phyloP scores from a whole-genome alignment of 2,888 invertebrate species.

The Nymphalis polychloros region DNA sequence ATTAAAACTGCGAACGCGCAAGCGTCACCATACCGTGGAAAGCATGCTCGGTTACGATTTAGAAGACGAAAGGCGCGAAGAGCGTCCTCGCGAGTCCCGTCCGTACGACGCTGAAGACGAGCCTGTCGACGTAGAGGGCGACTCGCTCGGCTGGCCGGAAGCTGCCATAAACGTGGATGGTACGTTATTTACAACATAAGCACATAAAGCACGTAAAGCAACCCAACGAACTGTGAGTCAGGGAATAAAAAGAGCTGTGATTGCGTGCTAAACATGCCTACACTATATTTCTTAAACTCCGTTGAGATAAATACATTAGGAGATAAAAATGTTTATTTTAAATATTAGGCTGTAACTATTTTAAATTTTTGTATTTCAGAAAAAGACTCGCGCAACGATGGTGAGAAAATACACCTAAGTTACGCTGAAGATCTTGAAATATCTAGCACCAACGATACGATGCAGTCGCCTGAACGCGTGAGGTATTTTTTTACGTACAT shows the following conservation, averaged over 20 bases:
- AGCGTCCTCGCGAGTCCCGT: conserved; percentile 65
- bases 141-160: conserved; percentile 78
- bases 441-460: conserved; percentile 78
- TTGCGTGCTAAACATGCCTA: no score
- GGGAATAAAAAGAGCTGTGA: no score
- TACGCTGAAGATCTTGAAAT: conserved; percentile 78
- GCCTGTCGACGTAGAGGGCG: conserved; percentile 78
- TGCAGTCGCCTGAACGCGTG: conserved; percentile 79
- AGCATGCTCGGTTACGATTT: conserved; percentile 79
- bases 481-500: conserved; percentile 65
- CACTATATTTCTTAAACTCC: no score
- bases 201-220: no score
- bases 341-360: no score
- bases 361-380: conserved; percentile 49
- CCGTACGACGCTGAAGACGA: conserved; percentile 76
- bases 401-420: conserved; percentile 70
- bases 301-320: no score
- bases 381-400: conserved; percentile 68
- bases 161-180: conserved; percentile 70
- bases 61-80: conserved; percentile 73
- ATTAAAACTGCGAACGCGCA: conserved; percentile 75
- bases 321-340: no score
- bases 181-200: conserved; percentile 37
- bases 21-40: conserved; percentile 80
- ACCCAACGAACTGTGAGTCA: no score